A percentile compares a stretch with the other conserved stretches of the same genome.
phyloP scores from a whole-genome alignment of 2,113 vertebrate species.

The Etia nguti region DNA sequence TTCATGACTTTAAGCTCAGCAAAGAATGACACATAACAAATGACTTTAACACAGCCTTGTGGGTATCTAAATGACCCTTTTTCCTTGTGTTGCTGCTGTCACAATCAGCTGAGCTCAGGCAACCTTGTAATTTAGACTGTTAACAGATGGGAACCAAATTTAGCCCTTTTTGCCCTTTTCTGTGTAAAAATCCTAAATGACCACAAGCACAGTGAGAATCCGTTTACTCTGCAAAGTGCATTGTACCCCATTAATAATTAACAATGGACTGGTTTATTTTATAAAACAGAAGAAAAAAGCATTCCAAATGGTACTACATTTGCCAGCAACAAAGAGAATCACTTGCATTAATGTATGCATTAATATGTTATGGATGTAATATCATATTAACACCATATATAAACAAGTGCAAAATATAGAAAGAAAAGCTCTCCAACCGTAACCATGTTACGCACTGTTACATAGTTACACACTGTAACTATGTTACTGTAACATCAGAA shows the following conservation, averaged over 20 bases:
- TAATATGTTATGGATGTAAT: too few species aligned
- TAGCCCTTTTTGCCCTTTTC: not conserved
- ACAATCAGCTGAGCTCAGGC: not conserved
- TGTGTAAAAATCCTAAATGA: not conserved
- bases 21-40: constrained; percentile 1
- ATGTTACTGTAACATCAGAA: not conserved
- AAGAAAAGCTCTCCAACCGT: not conserved
- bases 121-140: not conserved
- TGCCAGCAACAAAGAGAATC: not conserved
- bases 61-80: not conserved
- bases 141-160: not conserved
- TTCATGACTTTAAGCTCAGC: not conserved
- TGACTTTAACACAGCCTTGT: not conserved
- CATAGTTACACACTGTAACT: not conserved
- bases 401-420: not conserved
- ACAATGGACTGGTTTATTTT: not conserved
- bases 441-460: not conserved
- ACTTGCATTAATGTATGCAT: not conserved
- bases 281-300: not conserved
- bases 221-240: not conserved
- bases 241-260: not conserved
- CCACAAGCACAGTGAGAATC: not conserved
- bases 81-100: not conserved
- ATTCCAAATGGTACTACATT: not conserved
- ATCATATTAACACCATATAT: not conserved